Evolutionary conservation across 2,888 invertebrate genomes (phyloP), one percentile per base, ranked within the genome.

Genomic region (Andrena bucephala): DNA sequence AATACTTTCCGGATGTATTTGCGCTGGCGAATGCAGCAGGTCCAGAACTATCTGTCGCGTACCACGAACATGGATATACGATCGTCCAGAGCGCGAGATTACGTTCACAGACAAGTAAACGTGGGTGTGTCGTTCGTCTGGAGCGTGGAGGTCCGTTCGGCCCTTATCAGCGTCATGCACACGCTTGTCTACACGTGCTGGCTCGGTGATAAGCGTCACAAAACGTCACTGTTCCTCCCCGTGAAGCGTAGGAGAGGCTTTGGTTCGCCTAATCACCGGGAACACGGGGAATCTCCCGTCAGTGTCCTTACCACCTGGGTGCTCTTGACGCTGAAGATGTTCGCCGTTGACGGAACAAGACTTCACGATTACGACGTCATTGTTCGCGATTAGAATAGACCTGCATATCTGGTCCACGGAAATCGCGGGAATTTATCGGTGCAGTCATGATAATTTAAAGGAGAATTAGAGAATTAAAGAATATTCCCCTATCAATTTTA

Each of bases 131-230:
- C 71, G 20, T 10, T 57, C 70, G 60, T 81, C 71, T 78, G 29
- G 59, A 79, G 42, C 57, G 33, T 48, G 36, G 60, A 68, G 65
- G 42, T 66, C 59, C 62, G 62, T 60, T 52, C 24, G 54, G 52
- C 71, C 36, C 74, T 86, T 86, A 86, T 86, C 86, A 81, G 86
- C 78, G 79, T 86, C 73, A 81, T 78, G 83, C 86, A 84, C 86
- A 86, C 86, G 77, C 83, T 66, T 81, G 81, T 83, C 70, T 83
- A 83, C 75, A 80, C 72, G 79, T 69, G 76, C 77, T 42, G 76
- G 80, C 13, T 16, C 69, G 77, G 60, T 73, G 83, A 85, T 85
- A 85, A 85, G 85, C 85, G 67, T 79, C 75, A 85, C 85, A 85
- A 85, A 85, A 85, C 74, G 72, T 82, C 85, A 73, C 81, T 78